Evolutionary conservation across 2,113 vertebrate species (phyloP).

Genomic region (Carettochelys insculpta): DNA sequence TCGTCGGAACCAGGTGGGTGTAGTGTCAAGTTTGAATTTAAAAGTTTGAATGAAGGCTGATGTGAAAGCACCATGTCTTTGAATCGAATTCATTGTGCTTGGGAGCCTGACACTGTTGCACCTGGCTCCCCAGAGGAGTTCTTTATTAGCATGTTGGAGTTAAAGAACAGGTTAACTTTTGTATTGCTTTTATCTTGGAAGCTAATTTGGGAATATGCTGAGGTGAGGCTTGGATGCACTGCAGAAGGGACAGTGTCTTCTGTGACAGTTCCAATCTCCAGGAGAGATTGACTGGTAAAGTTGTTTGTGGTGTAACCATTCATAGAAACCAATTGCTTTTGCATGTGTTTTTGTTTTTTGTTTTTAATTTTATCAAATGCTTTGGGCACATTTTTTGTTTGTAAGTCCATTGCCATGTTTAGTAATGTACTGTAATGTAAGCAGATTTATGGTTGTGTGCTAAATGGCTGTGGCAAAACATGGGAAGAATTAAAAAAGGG

Average conservation of each 20-base stretch:
- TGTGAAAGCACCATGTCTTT: too few relatives aligned
- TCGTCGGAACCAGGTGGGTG: too few relatives aligned
- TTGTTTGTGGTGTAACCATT: not conserved
- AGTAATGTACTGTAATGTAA: not conserved
- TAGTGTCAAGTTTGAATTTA: too few relatives aligned
- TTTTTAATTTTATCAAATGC: not conserved
- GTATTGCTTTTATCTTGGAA: not conserved
- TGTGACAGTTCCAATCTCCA: not conserved
- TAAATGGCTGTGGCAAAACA: not conserved
- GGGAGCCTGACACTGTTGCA: too few relatives aligned
- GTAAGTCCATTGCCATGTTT: not conserved
- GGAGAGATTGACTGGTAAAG: not conserved
- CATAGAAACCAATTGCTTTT: not conserved
- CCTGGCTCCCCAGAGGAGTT: too few relatives aligned
- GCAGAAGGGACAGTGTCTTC: not conserved
- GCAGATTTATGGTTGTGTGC: not conserved
- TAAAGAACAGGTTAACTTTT: not conserved
- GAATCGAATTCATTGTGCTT: too few relatives aligned
- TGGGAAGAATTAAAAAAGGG: not conserved
- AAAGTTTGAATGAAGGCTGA: too few relatives aligned
- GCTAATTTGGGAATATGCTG: not conserved
- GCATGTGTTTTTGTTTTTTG: not conserved
- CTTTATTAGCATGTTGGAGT: not conserved
- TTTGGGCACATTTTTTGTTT: not conserved
- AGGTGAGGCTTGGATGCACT: not conserved